Percentiles rank a stretch among this genome's conserved stretches.
phyloP scores from a whole-genome alignment of 2,888 invertebrate species.

The Ennomos erosarius region DNA sequence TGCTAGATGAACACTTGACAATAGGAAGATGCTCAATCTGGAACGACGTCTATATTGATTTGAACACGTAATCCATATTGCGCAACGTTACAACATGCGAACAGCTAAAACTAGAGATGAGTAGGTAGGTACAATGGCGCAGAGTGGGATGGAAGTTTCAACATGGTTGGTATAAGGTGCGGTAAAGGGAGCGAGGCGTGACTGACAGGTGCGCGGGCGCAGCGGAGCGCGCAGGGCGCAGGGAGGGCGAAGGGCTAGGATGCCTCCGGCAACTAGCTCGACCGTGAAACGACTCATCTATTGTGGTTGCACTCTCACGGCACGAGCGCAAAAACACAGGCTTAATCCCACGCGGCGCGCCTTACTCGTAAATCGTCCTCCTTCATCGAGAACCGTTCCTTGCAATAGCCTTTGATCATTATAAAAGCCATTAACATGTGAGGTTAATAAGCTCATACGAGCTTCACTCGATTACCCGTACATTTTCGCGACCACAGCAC shows the following conservation, averaged over 20 bases:
- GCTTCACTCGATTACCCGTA: too few species aligned
- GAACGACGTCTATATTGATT: slow-evolving; percentile 20
- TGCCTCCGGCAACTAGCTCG: slow-evolving; percentile 26
- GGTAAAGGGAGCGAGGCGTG: slow-evolving; percentile 44
- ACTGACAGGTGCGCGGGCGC: slow-evolving; percentile 54
- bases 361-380: slow-evolving; percentile 18
- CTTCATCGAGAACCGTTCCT: slow-evolving; percentile 8
- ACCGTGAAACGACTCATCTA: slow-evolving; percentile 23
- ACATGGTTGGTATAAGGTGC: slow-evolving; percentile 12
- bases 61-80: slow-evolving; percentile 16
- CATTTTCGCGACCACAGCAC: too few species aligned
- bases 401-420: slow-evolving; percentile 6
- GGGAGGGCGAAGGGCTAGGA: slow-evolving; percentile 45
- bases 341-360: slow-evolving; percentile 2
- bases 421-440: background rate
- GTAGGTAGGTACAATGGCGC: slow-evolving; percentile 16
- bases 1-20: too few species aligned
- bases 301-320: slow-evolving; percentile 18
- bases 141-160: slow-evolving; percentile 24
- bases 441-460: too few species aligned
- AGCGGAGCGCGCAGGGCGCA: slow-evolving; percentile 43
- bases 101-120: slow-evolving; percentile 10
- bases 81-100: slow-evolving; percentile 13
- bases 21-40: slow-evolving; percentile 11
- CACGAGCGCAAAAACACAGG: background rate